Base-by-base conservation (phyloP, 2,888 invertebrate species). In the Pyrocoelia pectoralis region DNA sequence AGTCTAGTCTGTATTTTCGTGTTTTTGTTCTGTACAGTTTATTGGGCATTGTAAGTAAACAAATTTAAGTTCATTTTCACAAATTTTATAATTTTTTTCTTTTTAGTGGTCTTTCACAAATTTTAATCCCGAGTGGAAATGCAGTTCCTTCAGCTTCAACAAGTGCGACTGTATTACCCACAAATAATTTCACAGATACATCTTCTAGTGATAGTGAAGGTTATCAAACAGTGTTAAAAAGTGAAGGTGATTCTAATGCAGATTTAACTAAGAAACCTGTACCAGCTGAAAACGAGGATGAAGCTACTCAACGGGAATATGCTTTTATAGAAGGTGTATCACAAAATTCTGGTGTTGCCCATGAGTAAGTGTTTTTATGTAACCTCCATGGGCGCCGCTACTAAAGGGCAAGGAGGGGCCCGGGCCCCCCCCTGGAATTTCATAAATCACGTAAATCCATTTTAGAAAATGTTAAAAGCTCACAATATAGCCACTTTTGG, bases 81-180 rank as follows among this genome's bases (percentile, higher is more conserved):
- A 46, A 46, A 46, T 40, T 18, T 8, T 41, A 28, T 9, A 13
- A 61, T 69, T 70, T 75, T 73, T 78, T 71, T 52, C 66, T 29
- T 80, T 80, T 52, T 82, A 88, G 87, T 80, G 85, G 85, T 77
- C 83, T 86, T 69, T 80, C 87, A 68, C 86, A 87, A 79, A 79
- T 87, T 69, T 81, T 87, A 75, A 86, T 86, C 74, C 85, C 87
- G 59, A 84, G 86, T 33, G 87, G 87, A 76, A 84, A 81, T 50
- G 71, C 70, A 70, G 29, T 56, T 6, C 33, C 29, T 24, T 13
- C 60, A 24, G 13, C 48, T 1, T 33, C 58, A 33, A 38, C 24
- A 9, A 53, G 52, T 53, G 56, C 56, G 12, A 48, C 58, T 19
- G 24, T 33, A 12, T 28, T 13, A 15, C 17, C 43, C 17, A 52